phyloP scores from a whole-genome alignment of 2,797 vertebrate genomes.

The Peromyscus aztecus region DNA sequence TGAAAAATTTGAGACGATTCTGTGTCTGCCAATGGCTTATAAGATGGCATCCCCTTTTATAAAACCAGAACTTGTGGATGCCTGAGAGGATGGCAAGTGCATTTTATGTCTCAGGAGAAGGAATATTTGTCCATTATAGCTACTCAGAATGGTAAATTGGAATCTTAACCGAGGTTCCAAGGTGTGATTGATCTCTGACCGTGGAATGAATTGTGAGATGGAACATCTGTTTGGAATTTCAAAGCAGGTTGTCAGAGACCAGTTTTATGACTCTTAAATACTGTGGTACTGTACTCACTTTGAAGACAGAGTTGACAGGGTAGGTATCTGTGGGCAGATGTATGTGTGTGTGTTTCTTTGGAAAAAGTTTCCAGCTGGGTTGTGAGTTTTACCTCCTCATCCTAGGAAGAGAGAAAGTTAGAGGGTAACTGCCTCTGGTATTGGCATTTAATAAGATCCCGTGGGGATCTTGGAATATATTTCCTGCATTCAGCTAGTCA shows the following conservation, averaged over 20 bases:
- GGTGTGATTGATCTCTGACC: slow-evolving; percentile 55
- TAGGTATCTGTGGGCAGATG: background rate
- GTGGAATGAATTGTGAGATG: slow-evolving; percentile 55
- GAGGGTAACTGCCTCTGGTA: background rate
- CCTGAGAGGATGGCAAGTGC: slow-evolving; percentile 25
- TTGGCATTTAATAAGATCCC: background rate
- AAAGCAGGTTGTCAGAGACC: slow-evolving; percentile 52
- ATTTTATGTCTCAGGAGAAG: slow-evolving; percentile 39
- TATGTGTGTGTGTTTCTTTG: slow-evolving; percentile 8
- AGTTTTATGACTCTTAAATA: slow-evolving; percentile 46
- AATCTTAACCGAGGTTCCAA: slow-evolving; percentile 61
- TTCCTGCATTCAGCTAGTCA: background rate
- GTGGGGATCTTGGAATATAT: background rate
- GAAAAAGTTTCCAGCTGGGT: background rate
- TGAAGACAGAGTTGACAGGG: slow-evolving; percentile 10
- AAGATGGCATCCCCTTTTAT: background rate
- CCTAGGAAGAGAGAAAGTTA: background rate
- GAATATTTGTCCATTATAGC: slow-evolving; percentile 10
- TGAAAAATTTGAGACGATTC: slow-evolving; percentile 35
- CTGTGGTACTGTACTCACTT: slow-evolving; percentile 43
- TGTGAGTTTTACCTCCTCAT: slow-evolving; percentile 28
- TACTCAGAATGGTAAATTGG: slow-evolving; percentile 55
- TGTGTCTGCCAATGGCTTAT: slow-evolving; percentile 40
- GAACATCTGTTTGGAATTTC: slow-evolving; percentile 73
- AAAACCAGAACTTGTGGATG: background rate